These are phyloP conservation scores for Heliconius sara DNA, from an alignment of 2,888 invertebrate species.

Conservation along the genomic window DNA sequence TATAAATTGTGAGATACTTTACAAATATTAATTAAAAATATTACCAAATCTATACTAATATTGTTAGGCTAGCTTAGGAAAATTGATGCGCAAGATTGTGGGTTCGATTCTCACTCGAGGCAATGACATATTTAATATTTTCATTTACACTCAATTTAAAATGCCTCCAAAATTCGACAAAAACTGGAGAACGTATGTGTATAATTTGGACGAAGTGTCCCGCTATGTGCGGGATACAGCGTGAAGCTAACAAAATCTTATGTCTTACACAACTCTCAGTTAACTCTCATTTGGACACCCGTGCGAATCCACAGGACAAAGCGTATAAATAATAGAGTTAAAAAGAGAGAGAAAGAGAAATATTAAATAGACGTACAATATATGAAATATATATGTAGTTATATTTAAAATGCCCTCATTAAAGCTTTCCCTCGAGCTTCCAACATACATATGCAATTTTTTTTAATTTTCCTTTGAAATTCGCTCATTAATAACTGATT, in stretches of 20 bases:
- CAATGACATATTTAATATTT: too few relatives aligned
- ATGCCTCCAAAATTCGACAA: too few relatives aligned
- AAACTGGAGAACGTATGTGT: too few relatives aligned
- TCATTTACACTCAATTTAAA: too few relatives aligned
- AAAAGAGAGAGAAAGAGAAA: background rate
- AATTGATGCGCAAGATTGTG: too few relatives aligned
- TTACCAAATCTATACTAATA: too few relatives aligned
- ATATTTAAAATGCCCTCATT: constrained; percentile 2
- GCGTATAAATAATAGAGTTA: background rate
- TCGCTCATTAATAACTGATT: background rate
- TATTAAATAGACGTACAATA: constrained; percentile 13
- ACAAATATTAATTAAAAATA: background rate
- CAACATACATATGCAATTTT: background rate
- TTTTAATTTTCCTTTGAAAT: background rate
- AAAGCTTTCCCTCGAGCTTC: constrained; percentile 14
- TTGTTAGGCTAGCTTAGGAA: background rate
- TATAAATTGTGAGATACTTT: background rate
- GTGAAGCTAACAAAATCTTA: too few relatives aligned
- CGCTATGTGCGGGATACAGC: background rate
- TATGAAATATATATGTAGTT: background rate
- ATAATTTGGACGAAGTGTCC: background rate
- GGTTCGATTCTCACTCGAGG: too few relatives aligned
- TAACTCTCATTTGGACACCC: too few relatives aligned
- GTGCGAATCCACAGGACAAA: background rate
- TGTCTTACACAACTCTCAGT: too few relatives aligned